Conservation (phyloP, 2,888 invertebrate species). For the Drosophila falleni region DNA sequence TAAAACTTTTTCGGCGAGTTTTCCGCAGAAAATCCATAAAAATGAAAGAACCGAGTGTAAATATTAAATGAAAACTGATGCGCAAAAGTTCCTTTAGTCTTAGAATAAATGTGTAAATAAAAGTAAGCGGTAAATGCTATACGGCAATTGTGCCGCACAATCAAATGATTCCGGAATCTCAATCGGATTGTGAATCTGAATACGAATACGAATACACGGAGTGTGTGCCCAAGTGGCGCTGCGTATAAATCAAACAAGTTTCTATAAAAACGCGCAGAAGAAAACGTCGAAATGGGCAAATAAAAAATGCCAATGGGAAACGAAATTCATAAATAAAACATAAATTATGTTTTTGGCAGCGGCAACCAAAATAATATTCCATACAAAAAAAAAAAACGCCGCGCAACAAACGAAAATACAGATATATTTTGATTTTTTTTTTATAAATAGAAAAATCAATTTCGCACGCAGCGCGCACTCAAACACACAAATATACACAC, state of each 20-base stretch:
- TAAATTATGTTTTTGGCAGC: slow-evolving; percentile 76
- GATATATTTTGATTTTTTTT: slow-evolving; percentile 80
- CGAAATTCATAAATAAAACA: slow-evolving; percentile 75
- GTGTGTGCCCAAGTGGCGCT: slow-evolving; percentile 67
- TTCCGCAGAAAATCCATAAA: slow-evolving; percentile 72
- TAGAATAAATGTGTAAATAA: slow-evolving; percentile 58
- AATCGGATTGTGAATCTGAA: slow-evolving; percentile 14
- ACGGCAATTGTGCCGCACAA: slow-evolving; percentile 44
- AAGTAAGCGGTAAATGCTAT: slow-evolving; percentile 64
- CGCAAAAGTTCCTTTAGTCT: slow-evolving; percentile 77
- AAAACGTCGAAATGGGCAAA: slow-evolving; percentile 30
- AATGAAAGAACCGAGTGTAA: slow-evolving; percentile 66
- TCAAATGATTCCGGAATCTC: slow-evolving; percentile 37
- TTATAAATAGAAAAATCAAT: slow-evolving; percentile 81
- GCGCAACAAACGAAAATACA: slow-evolving; percentile 71
- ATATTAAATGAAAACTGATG: slow-evolving; percentile 57
- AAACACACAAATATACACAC: slow-evolving; percentile 35
- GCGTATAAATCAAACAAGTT: slow-evolving; percentile 78
- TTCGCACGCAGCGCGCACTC: slow-evolving; percentile 76
- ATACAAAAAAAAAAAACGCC: slow-evolving; percentile 35
- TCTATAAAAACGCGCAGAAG: slow-evolving; percentile 49
- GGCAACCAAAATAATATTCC: slow-evolving; percentile 61
- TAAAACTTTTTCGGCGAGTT: slow-evolving; percentile 71
- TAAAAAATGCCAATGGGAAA: slow-evolving; percentile 47
- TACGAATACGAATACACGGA: slow-evolving; percentile 15